These are phyloP conservation scores for Pseudomugil tenellus DNA, from an alignment of 2,797 vertebrate species.

Conservation along the genomic window DNA sequence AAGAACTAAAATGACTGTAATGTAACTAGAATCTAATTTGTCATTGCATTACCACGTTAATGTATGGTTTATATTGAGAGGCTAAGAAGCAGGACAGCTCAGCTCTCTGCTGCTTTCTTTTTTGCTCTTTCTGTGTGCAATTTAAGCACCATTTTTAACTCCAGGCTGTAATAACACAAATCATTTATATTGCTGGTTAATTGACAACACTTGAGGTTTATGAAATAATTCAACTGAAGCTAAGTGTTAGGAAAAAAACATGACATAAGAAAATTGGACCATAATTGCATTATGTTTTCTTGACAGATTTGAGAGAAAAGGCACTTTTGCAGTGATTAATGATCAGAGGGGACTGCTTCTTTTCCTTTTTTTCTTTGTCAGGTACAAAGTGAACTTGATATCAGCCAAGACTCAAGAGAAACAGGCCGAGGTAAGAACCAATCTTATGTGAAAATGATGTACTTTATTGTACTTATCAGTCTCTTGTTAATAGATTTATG, in stretches of 20 bases:
- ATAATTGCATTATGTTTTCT: slow-evolving; percentile 24
- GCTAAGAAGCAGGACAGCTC: slow-evolving; percentile 27
- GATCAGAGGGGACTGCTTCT: slow-evolving; percentile 13
- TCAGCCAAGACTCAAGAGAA: slow-evolving; percentile 88
- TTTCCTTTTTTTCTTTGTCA: slow-evolving; percentile 50
- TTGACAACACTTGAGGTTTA: slow-evolving; percentile 36
- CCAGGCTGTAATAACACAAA: slow-evolving; percentile 33
- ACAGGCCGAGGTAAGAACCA: slow-evolving; percentile 82
- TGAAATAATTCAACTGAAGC: slow-evolving; percentile 36
- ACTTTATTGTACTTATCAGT: not conserved
- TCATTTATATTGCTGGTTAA: slow-evolving; percentile 30
- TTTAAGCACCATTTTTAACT: slow-evolving; percentile 37
- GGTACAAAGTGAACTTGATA: slow-evolving; percentile 90
- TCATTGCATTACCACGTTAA: slow-evolving; percentile 36
- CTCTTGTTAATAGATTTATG: not conserved
- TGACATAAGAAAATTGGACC: slow-evolving; percentile 21
- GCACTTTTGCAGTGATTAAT: slow-evolving; percentile 16
- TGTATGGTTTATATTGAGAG: slow-evolving; percentile 61
- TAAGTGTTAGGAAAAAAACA: slow-evolving; percentile 20
- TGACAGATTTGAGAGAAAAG: slow-evolving; percentile 15
- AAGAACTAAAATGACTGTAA: slow-evolving; percentile 39
- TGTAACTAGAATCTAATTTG: slow-evolving; percentile 39
- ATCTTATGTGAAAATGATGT: slow-evolving; percentile 11
- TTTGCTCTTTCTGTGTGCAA: slow-evolving; percentile 13
- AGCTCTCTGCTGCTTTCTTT: slow-evolving; percentile 14